phyloP scores from a whole-genome alignment of 2,797 vertebrate species.

The Dallia pectoralis region DNA sequence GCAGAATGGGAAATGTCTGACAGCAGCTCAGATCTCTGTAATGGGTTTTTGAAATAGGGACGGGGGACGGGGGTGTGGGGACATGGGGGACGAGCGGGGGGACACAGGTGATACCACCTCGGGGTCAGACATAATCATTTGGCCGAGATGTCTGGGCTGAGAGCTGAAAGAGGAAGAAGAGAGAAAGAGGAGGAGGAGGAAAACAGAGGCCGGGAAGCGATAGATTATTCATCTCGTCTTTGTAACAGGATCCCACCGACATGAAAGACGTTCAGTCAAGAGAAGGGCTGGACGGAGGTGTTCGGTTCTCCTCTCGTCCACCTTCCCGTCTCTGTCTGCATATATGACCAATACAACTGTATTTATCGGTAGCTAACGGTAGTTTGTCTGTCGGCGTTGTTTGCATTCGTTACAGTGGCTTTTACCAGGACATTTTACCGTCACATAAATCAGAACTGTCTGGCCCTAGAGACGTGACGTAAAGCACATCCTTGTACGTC shows the following conservation, averaged over 20 bases:
- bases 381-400: not conserved
- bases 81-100: constrained; percentile 25
- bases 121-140: constrained; percentile 24
- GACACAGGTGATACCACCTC: constrained; percentile 19
- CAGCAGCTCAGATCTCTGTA: constrained; percentile 68
- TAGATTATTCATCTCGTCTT: constrained; percentile 40
- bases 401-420: not conserved
- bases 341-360: not conserved
- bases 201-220: not conserved
- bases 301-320: not conserved
- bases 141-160: not conserved
- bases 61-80: constrained; percentile 62
- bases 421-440: not conserved
- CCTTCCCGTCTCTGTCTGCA: not conserved
- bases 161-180: not conserved
- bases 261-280: constrained; percentile 48
- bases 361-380: not conserved
- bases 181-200: constrained; percentile 9
- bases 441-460: not conserved
- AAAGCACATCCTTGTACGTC: not conserved
- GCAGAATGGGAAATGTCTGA: constrained; percentile 68
- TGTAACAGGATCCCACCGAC: constrained; percentile 28
- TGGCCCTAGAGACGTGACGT: not conserved
- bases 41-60: constrained; percentile 70
- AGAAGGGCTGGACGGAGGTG: not conserved